Base-by-base conservation (phyloP, 2,113 vertebrate genomes). In the Sardina pilchardus region DNA sequence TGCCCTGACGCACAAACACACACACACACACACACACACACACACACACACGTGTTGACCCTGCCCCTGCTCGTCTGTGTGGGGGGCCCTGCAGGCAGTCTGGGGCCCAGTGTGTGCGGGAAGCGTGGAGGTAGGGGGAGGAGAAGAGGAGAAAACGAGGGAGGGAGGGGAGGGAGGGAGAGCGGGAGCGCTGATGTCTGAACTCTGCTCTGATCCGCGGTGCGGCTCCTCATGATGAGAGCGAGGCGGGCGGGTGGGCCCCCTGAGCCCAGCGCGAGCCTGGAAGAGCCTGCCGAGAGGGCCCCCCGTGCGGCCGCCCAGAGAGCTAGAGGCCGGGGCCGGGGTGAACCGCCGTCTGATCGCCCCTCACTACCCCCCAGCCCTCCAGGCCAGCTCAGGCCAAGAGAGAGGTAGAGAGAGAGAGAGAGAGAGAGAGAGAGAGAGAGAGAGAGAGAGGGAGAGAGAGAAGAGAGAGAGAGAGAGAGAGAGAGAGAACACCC, bases 11-110 rank as follows among this genome's bases (percentile, higher is more conserved):
- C 3, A 87, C 87, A 88, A 34, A 83, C 24, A 71, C 81, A 83
- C 26, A 82, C 89, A 90, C 84, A 85, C 87, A 85, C 84, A 86
- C 80, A 63, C 85, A 81, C 84, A 71, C 71, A 83, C 81, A 63
- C 88, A 82, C 81, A 84, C 84, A 88, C 88, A 81, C 91, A 91
- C 89, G 88, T 89, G 90, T 90, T 91, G 80, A 88, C 87, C 91
- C 84, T 94, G 92, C 93, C 90, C 93, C 89, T 90, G 91, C 92
- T 93, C 92, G 92, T 94, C 92, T 95, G 92, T 86, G 93, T 94
- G 90, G 93, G 92, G 92, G 93, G 92, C 90, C 91, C 94, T 93
- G 92, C 92, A 94, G 94, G 94, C 94, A 92, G 94, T 94, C 94
- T 95, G 92, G 93, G 93, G 90, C 92, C 92, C 90, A 90, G 90